A percentile compares a stretch with the other conserved stretches of the same genome.
These are phyloP conservation scores for Eubucco bourcierii DNA, from an alignment of 2,113 vertebrate genomes.

Conservation along the genomic window DNA sequence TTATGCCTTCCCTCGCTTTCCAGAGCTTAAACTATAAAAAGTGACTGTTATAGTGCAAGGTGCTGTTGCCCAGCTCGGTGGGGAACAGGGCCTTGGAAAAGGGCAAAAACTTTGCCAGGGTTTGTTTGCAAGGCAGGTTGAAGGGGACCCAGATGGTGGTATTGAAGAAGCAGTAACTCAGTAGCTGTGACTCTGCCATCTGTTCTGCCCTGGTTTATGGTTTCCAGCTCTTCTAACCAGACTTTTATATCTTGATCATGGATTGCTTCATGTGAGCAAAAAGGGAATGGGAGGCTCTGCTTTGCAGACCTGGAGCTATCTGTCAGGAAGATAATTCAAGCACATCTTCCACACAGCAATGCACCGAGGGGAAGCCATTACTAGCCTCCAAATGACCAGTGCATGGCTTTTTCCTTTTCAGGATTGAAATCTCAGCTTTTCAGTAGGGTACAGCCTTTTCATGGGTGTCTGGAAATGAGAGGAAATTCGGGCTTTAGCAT, in stretches of 20 bases:
- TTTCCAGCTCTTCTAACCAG: neutral
- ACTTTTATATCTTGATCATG: neutral
- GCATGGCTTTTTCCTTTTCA: neutral
- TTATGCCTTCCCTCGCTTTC: neutral
- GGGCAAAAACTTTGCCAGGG: neutral
- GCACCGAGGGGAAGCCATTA: neutral
- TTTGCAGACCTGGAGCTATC: neutral
- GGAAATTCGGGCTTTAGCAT: neutral
- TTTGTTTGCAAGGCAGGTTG: neutral
- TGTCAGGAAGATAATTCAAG: neutral
- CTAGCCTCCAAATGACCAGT: neutral
- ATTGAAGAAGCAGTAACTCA: conserved; percentile 25
- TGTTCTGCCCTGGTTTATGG: neutral
- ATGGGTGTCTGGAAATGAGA: neutral
- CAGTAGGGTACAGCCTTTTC: neutral
- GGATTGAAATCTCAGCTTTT: neutral
- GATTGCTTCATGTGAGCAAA: neutral
- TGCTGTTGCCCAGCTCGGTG: neutral
- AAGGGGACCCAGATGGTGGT: neutral
- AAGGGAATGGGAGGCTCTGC: neutral
- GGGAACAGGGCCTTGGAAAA: neutral
- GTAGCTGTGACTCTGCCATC: neutral
- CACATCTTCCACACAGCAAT: neutral
- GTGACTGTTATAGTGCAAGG: neutral
- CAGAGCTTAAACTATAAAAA: neutral